Percentiles rank a stretch among this genome's conserved stretches.
These are phyloP conservation scores for Paramormyrops kingsleyae DNA, from an alignment of 2,113 vertebrate genomes.

Conservation along the genomic window DNA sequence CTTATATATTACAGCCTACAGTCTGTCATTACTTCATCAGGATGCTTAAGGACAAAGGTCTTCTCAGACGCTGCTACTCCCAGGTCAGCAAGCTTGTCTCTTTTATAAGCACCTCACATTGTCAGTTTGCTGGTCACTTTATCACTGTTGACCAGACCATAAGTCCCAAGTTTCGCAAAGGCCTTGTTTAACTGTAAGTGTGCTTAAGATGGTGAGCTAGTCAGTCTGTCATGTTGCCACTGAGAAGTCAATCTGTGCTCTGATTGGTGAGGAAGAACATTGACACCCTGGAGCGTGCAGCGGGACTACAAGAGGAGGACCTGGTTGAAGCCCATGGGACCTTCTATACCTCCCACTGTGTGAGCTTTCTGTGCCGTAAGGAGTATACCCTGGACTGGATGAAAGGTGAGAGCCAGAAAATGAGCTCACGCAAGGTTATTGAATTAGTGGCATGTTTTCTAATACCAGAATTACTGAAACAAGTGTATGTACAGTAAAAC, in stretches of 20 bases:
- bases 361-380: slow-evolving; percentile 62
- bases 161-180: not conserved
- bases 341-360: slow-evolving; percentile 78
- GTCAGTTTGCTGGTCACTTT: not conserved
- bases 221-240: not conserved
- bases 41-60: slow-evolving; percentile 79
- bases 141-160: not conserved
- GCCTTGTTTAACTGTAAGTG: not conserved
- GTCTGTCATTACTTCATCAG: slow-evolving; percentile 86
- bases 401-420: slow-evolving; percentile 64
- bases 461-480: not conserved
- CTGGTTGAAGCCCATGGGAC: slow-evolving; percentile 86
- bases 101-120: not conserved
- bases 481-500: not conserved
- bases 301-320: slow-evolving; percentile 68
- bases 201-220: not conserved
- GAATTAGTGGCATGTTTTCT: not conserved
- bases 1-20: slow-evolving; percentile 65
- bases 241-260: not conserved
- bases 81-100: slow-evolving; percentile 59
- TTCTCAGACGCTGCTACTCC: slow-evolving; percentile 79
- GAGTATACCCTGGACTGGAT: slow-evolving; percentile 79
- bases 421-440: not conserved
- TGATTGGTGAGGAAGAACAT: slow-evolving; percentile 67
- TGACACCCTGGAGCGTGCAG: slow-evolving; percentile 82